Base-by-base conservation (phyloP, 2,888 invertebrate genomes). In the Metacarcinus magister region DNA sequence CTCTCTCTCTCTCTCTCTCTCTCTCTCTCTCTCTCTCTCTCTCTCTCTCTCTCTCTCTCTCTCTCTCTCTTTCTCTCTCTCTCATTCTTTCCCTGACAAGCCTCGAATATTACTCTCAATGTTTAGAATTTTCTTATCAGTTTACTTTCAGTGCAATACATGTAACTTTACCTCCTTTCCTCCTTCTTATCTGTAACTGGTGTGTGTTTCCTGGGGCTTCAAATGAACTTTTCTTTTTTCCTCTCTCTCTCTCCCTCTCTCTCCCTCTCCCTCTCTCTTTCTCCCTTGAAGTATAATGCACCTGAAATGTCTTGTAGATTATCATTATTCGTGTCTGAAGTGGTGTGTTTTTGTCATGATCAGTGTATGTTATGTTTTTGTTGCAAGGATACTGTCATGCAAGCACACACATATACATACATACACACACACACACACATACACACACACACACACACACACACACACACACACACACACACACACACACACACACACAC, bases 31-130 rank as follows among this genome's bases (percentile, higher is more conserved):
- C 67, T 67, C 67, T 67, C 67, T 67, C 89, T 89, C 89, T 48
- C 46, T 92, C 92, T 92, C 92, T 92, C 92, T 92, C 92, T 92
- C 92, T 92, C 92, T 87, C 87, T 87, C 87, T 87, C 87, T 87
- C 87, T 87, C 87, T 87, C 87, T 87, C 87, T 87, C 87, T 87
- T 39, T 87, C 87, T 87, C 87, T 87, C 87, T 87, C 87, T 87
- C 87, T 87, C 87, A 39, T 39, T 87, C 87, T 32, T 16, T 16
- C 23, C 5, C 67, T 1, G 16, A 16, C 87, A 82, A 28, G 75
- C 10, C 54, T 54, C 19, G 54, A 10, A 54, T 54, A 54, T 54
- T 54, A 54, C 13, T 19, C 13, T 54, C 54, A 54, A 19, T 54
- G 54, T 82, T 82, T 82, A 82, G 28, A 82, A 82, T n/a, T 8